Percentiles rank a stretch among this genome's conserved stretches.
These are phyloP conservation scores for Polypterus senegalus DNA, from an alignment of 2,113 vertebrate genomes.

Conservation along the genomic window DNA sequence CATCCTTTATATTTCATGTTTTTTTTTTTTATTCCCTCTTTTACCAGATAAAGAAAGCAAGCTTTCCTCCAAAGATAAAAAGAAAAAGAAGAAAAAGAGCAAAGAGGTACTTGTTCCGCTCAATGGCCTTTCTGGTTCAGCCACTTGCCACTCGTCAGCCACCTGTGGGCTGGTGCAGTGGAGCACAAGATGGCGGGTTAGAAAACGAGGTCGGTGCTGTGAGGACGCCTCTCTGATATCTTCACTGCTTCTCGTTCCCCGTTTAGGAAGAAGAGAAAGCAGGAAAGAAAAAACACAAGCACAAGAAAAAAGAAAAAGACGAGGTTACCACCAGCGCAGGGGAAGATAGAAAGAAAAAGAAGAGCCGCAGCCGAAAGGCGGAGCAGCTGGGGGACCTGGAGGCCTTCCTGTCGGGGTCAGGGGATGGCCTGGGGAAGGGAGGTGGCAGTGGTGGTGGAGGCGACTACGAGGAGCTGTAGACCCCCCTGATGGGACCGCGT, in stretches of 20 bases:
- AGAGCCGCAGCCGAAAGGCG: constrained; percentile 50
- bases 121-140: not conserved
- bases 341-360: constrained; percentile 62
- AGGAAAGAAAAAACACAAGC: constrained; percentile 66
- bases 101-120: constrained; percentile 61
- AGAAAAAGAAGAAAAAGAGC: constrained; percentile 82
- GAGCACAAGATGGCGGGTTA: no score
- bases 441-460: constrained; percentile 72
- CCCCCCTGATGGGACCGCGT: no score
- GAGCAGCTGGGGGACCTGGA: constrained; percentile 71
- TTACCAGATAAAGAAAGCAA: constrained; percentile 62
- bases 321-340: constrained; percentile 39
- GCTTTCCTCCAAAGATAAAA: constrained; percentile 63
- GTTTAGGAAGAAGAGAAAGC: constrained; percentile 75
- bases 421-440: constrained; percentile 29
- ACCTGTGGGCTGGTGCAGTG: no score
- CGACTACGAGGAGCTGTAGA: constrained; percentile 89
- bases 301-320: constrained; percentile 72
- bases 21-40: not conserved
- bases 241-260: not conserved
- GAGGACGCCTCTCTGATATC: not conserved
- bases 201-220: no score
- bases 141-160: no score
- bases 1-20: not conserved
- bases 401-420: constrained; percentile 71